phyloP scores from a whole-genome alignment of 2,888 invertebrate genomes.

The Cataglyphis albicans region DNA sequence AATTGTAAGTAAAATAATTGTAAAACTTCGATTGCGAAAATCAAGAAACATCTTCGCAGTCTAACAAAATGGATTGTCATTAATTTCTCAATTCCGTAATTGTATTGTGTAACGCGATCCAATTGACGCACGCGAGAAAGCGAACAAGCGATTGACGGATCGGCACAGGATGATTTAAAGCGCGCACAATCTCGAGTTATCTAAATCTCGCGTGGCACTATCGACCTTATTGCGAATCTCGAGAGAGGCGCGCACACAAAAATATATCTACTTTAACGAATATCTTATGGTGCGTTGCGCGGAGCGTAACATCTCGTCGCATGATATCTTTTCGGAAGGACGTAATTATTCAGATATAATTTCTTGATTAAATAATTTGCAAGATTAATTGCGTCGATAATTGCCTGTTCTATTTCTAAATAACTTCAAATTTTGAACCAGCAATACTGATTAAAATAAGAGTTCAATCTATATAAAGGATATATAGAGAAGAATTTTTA shows the following conservation, averaged over 20 bases:
- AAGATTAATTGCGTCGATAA: not conserved
- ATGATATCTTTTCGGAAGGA: not conserved
- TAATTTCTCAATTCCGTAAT: constrained; percentile 6
- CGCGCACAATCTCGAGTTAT: constrained; percentile 65
- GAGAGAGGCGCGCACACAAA: constrained; percentile 67
- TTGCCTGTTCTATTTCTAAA: not conserved
- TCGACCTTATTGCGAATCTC: constrained; percentile 74
- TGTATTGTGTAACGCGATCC: not conserved
- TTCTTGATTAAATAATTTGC: not conserved
- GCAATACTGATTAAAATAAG: not conserved
- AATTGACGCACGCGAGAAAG: not conserved
- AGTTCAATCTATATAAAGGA: not conserved
- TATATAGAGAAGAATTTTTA: not conserved
- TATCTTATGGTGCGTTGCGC: constrained; percentile 56
- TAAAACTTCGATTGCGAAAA: not conserved
- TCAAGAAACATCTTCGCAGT: not conserved
- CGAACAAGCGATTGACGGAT: not conserved
- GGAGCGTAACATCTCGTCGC: constrained; percentile 34
- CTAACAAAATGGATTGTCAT: not conserved
- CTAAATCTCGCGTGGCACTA: constrained; percentile 60
- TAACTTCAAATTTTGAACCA: not conserved
- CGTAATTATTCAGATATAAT: not conserved
- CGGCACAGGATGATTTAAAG: not conserved
- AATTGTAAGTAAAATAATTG: not conserved
- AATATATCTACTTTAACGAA: constrained; percentile 64